Evolutionary conservation across 1,140 invertebrate genomes (phyloP), one percentile per base, ranked within the genome.

Genomic region (Pogonomyrmex californicus): DNA sequence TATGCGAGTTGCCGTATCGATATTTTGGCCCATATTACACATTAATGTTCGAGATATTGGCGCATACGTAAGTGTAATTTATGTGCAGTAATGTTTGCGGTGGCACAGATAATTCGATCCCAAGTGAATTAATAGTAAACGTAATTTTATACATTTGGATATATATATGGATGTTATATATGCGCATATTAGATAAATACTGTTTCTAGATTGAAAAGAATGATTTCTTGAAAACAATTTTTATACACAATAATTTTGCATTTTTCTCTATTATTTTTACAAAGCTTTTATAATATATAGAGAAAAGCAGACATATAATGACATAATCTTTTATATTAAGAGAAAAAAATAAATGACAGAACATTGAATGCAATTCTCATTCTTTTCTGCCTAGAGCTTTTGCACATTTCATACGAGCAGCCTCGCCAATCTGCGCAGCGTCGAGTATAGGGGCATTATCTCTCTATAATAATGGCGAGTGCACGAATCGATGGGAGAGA

Each of bases 401-500:
- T 51, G 60, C 73, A 63, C 73, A 58, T 85, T 85, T 85, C 73
- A 87, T 65, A 30, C 54, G 79, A 73, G 23, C 65, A 49, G 68
- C 14, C 51, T 47, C 54, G 41, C 85, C 88, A 86, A 85, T 85
- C 66, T 49, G 60, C 23, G n/a, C 56, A 51, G 41, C 70, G 58
- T 81, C 81, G 65, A 78, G 71, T 68, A 83, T 51, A 73, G 66
- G 49, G 66, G 90, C 56, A 91, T 91, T 91, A 91, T 91, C 90
- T 89, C 62, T 47, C 79, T 73, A 73, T 91, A 91, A 91, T 91
- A 76, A 91, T 51, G 90, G 73, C 83, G 87, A 75, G 78, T 76
- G 89, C 76, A 83, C 54, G 77, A 91, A 91, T 91, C 87, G 90
- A 91, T 85, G 90, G 90, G 62, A 82, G 86, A 88, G 79, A 87